Percentiles rank a stretch among this genome's conserved stretches.
These are phyloP conservation scores for Gorsachius goisagi DNA, from an alignment of 2,113 vertebrate genomes.

Conservation along the genomic window DNA sequence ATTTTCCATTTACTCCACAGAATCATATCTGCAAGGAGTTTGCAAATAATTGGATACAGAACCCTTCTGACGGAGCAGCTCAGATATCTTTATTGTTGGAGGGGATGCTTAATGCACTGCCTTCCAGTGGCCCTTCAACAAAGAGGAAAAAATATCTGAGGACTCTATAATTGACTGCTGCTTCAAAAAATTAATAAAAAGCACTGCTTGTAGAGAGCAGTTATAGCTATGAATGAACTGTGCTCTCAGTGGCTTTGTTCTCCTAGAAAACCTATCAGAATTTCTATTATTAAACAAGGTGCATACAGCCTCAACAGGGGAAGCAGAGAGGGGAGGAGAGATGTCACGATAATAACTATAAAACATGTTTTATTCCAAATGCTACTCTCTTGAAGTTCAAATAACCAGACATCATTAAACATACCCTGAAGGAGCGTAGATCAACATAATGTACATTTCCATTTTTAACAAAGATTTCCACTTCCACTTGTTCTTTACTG, in stretches of 20 bases:
- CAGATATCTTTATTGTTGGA: constrained; percentile 33
- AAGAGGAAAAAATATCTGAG: not conserved
- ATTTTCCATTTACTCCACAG: constrained; percentile 27
- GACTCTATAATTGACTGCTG: constrained; percentile 24
- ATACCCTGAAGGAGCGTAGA: not conserved
- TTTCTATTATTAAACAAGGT: constrained; percentile 12
- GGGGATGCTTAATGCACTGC: not conserved
- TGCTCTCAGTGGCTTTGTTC: constrained; percentile 11
- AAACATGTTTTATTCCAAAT: constrained; percentile 12
- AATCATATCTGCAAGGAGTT: constrained; percentile 30
- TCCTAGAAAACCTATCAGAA: constrained; percentile 17
- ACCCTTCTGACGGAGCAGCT: not conserved
- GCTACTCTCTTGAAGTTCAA: not conserved
- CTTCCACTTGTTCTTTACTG: not conserved
- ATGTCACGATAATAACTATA: not conserved
- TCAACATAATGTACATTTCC: not conserved
- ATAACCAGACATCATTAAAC: not conserved
- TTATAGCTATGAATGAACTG: constrained; percentile 20
- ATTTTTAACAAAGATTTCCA: not conserved
- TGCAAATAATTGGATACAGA: constrained; percentile 45
- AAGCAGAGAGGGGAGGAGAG: not conserved
- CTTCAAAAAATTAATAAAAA: constrained; percentile 50
- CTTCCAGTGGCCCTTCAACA: constrained; percentile 13
- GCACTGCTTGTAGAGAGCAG: not conserved
- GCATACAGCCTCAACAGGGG: not conserved